Conservation (phyloP, 2,797 vertebrate genomes). For the Champsocephalus esox region DNA sequence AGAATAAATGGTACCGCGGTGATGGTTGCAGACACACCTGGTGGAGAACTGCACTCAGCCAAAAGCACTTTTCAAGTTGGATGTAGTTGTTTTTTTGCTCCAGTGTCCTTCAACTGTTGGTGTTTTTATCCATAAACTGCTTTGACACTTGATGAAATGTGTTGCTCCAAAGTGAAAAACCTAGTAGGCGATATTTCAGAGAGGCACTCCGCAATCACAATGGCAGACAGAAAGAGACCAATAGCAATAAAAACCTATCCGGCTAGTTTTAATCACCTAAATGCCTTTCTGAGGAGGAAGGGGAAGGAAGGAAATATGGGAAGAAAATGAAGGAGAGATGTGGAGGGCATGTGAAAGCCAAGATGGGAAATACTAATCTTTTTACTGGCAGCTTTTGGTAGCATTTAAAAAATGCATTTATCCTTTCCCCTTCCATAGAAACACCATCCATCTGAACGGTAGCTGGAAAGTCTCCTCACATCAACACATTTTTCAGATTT, state of each 20-base stretch:
- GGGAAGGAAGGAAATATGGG: slow-evolving; percentile 39
- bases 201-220: slow-evolving; percentile 28
- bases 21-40: too few relatives aligned
- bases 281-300: slow-evolving; percentile 60
- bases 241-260: slow-evolving; percentile 38
- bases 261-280: slow-evolving; percentile 75
- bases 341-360: slow-evolving; percentile 7
- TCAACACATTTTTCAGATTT: not conserved
- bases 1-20: too few relatives aligned
- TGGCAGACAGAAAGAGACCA: slow-evolving; percentile 45
- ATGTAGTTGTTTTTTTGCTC: not conserved
- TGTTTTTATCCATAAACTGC: not conserved
- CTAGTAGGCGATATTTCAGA: slow-evolving; percentile 44
- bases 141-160: slow-evolving; percentile 18
- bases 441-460: not conserved
- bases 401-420: not conserved
- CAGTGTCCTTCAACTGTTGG: not conserved
- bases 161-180: slow-evolving; percentile 28
- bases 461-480: not conserved
- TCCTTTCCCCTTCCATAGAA: not conserved
- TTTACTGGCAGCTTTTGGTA: not conserved
- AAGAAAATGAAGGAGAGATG: slow-evolving; percentile 44
- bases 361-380: slow-evolving; percentile 34
- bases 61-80: too few relatives aligned
- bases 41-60: too few relatives aligned